phyloP scores from a whole-genome alignment of 1,140 invertebrate species.

The Bombus vancouverensis region DNA sequence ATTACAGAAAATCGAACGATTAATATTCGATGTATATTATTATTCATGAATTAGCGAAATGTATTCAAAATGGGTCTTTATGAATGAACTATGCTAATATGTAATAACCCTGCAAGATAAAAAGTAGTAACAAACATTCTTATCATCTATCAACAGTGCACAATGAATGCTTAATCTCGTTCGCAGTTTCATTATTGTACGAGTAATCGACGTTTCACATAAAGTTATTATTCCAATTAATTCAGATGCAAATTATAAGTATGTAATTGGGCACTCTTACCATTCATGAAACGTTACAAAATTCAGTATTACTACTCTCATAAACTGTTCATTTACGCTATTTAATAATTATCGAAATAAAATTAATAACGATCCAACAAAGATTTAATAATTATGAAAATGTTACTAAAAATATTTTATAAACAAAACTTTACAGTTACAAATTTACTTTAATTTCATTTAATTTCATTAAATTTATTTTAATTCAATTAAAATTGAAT shows the following conservation, averaged over 20 bases:
- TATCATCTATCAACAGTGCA: background rate
- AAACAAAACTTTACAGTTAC: no score
- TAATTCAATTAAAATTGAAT: no score
- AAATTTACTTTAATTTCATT: no score
- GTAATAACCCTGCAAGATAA: background rate
- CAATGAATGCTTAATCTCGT: slow-evolving; percentile 3
- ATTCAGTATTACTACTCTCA: no score
- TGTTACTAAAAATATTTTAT: no score
- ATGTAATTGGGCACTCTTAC: no score
- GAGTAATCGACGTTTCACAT: background rate
- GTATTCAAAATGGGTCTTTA: background rate
- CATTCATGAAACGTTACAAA: no score
- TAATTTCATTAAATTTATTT: no score
- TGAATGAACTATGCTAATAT: slow-evolving; percentile 20
- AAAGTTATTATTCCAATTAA: background rate
- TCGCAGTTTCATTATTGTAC: background rate
- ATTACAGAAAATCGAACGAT: background rate
- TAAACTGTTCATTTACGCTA: no score
- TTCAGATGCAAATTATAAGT: background rate
- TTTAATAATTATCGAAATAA: no score
- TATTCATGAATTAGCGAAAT: background rate
- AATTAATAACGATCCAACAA: no score
- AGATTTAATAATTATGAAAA: no score
- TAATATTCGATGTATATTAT: background rate
- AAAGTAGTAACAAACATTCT: background rate